Evolutionary conservation across 2,888 invertebrate species (phyloP), one percentile per base, ranked within the genome.

Genomic region (Ariolimax columbianus): DNA sequence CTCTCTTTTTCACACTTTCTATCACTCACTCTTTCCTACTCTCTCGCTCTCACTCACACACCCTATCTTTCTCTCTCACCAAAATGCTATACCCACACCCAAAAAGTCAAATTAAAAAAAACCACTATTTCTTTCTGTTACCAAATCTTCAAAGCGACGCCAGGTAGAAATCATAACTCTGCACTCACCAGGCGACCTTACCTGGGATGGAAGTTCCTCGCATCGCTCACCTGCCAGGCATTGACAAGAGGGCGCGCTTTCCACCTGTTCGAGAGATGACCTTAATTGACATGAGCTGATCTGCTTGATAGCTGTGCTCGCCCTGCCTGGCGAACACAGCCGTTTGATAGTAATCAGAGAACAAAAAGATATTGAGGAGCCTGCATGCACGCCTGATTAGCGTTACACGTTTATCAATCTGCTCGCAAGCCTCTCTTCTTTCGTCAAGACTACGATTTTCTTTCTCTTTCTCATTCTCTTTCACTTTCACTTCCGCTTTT

Each of bases 231-330:
- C 59, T 77, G 77, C 47, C 66, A 3, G 77, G 75, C 30, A 33
- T 33, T 51, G 75, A 75, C 30, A 33, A n/a, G 2, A 47, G 47
- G n/a, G 7, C 59, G 19, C 83, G 83, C 40, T 77, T 77, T 47
- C 66, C 83, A 83, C 83, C 83, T 83, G 83, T 75, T 75, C 75
- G 7, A 23, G 47, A 51, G 17, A 30, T 23, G 51, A 33, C 33
- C 75, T 47, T 75, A 75, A 75, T 75, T 75, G 51, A 51, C 75
- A 33, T 33, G 33, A 75, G 23, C 75, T 51, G 47, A 51, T 75
- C 75, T 51, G 47, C 23, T 51, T 43, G 14, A 75, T 19, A n/a
- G n/a, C n/a, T n/a, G n/a, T n/a, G n/a, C n/a, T n/a, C n/a, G n/a
- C n/a, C n/a, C n/a, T n/a, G n/a, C n/a, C n/a, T n/a, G n/a, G n/a